Percentiles rank a stretch among this genome's conserved stretches.
These are phyloP conservation scores for Alcis repandata DNA, from an alignment of 2,888 invertebrate species.

Conservation along the genomic window DNA sequence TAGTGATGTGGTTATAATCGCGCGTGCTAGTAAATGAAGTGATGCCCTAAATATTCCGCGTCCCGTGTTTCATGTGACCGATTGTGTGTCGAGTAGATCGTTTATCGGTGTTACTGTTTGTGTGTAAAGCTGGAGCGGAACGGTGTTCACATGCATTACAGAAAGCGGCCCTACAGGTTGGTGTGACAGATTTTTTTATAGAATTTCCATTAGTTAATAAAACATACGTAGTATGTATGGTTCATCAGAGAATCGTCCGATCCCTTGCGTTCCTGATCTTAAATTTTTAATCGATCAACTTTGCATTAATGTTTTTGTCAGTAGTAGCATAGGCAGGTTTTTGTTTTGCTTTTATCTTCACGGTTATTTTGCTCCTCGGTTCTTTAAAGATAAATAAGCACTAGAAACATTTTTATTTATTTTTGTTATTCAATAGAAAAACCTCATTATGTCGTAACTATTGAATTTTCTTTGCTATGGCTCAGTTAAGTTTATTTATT, in stretches of 20 bases:
- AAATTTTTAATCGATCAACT: neutral
- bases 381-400: too few species aligned
- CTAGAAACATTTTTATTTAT: too few species aligned
- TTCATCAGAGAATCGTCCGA: too few species aligned
- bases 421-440: neutral
- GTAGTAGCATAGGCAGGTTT: too few species aligned
- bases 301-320: neutral
- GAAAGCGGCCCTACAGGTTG: slow-evolving; percentile 83
- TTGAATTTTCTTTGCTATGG: neutral
- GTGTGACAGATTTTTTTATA: slow-evolving; percentile 1
- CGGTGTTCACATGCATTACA: slow-evolving; percentile 85
- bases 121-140: slow-evolving; percentile 84
- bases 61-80: slow-evolving; percentile 57
- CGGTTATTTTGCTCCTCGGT: neutral
- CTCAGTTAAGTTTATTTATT: slow-evolving; percentile 1
- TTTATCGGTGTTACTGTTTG: slow-evolving; percentile 62
- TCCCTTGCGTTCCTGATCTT: neutral
- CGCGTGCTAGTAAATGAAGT: slow-evolving; percentile 49
- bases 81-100: slow-evolving; percentile 49
- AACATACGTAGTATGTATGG: too few species aligned
- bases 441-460: neutral
- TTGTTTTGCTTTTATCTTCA: neutral
- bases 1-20: slow-evolving; percentile 48
- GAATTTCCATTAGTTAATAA: too few species aligned
- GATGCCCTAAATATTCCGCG: slow-evolving; percentile 55